Base-by-base conservation (phyloP, 2,113 vertebrate genomes). In the Lampris incognitus region DNA sequence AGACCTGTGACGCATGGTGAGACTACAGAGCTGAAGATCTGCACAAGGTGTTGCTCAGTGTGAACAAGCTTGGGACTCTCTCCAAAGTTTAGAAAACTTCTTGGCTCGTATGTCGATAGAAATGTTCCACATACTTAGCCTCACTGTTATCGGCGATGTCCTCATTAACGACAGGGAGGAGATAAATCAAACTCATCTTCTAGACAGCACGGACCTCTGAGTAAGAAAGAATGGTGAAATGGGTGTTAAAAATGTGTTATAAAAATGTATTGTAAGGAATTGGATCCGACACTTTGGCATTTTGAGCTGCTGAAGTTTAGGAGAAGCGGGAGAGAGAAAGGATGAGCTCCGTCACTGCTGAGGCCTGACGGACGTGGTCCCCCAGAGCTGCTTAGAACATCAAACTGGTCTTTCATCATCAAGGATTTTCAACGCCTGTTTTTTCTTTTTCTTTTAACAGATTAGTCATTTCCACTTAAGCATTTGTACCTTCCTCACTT, bases 141-240 rank as follows among this genome's bases (percentile, higher is more conserved):
- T 79, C 78, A 65, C 57, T 48, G 55, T 81, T 91, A 90, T 91
- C 89, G 81, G 81, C 41, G 74, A 85, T 84, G 86, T 89, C 83
- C 89, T 91, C 87, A 84, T 78, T 86, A 79, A 81, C 5, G 52
- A 69, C 76, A 82, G 83, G 74, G 75, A 78, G 65, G 60, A 56
- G 54, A 85, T 90, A 76, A 81, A 92, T 90, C 88, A 80, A 3
- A 9, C 72, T 75, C 74, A 79, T 80, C 60, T 63, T 66, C 63
- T 42, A 69, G 81, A 70, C 59, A 52, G 81, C 39, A 0, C 40
- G 56, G 76, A 88, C 72, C 64, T 81, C 58, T 66, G 13, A 66
- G 79, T 46, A 46, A 70, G 86, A 59, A 74, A 59, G 87, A 71
- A 80, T 38, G 79, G 81, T 80, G 72, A 62, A 76, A 72, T 5